A percentile compares a stretch with the other conserved stretches of the same genome.
phyloP scores from a whole-genome alignment of 2,888 invertebrate species.

The Ectemnius continuus region DNA sequence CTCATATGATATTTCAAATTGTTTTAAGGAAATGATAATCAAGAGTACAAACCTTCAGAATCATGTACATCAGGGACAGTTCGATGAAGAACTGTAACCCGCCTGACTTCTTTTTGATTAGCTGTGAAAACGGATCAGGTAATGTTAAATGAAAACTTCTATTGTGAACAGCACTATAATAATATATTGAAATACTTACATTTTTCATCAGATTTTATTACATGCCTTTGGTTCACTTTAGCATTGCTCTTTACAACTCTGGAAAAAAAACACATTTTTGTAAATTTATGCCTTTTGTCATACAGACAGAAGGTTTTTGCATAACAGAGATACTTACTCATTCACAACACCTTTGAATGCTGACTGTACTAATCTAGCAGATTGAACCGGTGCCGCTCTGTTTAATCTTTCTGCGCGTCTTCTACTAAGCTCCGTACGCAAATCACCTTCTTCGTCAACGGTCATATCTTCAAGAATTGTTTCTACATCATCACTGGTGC shows the following conservation, averaged over 20 bases:
- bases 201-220: slow-evolving; percentile 71
- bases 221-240: slow-evolving; percentile 68
- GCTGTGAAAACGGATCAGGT: slow-evolving; percentile 38
- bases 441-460: slow-evolving; percentile 77
- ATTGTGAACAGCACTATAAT: neutral
- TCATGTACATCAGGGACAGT: slow-evolving; percentile 67
- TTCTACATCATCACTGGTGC: slow-evolving; percentile 56
- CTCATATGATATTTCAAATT: neutral
- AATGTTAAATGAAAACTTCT: neutral
- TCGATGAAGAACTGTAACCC: slow-evolving; percentile 71
- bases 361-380: slow-evolving; percentile 79
- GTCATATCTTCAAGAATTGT: slow-evolving; percentile 64
- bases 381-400: slow-evolving; percentile 75
- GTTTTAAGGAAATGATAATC: neutral
- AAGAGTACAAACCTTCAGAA: slow-evolving; percentile 65
- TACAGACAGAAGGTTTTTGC: neutral
- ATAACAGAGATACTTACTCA: slow-evolving; percentile 72
- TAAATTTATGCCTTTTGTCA: no score
- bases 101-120: slow-evolving; percentile 69
- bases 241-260: slow-evolving; percentile 73
- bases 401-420: slow-evolving; percentile 80
- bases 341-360: slow-evolving; percentile 80
- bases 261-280: slow-evolving; percentile 18
- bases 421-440: slow-evolving; percentile 80
- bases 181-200: slow-evolving; percentile 57